Evolutionary conservation across 2,888 invertebrate genomes (phyloP).

Genomic region (Pristionchus japonicus): DNA sequence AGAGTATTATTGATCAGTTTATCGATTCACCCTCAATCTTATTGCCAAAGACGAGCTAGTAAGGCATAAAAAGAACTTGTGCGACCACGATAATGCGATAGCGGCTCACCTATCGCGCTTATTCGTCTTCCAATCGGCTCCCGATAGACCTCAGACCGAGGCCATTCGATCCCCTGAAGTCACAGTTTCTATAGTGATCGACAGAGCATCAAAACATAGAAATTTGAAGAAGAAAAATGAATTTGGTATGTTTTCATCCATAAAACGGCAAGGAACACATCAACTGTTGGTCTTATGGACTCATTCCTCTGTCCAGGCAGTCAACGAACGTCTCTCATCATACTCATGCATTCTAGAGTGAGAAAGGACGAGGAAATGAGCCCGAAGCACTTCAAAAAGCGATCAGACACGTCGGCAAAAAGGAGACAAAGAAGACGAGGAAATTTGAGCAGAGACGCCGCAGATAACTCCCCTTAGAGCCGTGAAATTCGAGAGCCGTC

Average conservation of each 20-base stretch:
- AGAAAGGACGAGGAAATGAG: not conserved
- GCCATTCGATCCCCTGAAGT: not conserved
- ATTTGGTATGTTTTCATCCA: not conserved
- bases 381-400: not conserved
- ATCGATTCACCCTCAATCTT: too few species aligned
- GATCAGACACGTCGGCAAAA: constrained; percentile 4
- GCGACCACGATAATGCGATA: too few species aligned
- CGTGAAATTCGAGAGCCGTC: not conserved
- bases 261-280: not conserved
- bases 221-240: not conserved
- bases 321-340: not conserved
- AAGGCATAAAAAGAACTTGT: too few species aligned
- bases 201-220: not conserved
- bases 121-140: not conserved
- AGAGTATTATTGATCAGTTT: too few species aligned
- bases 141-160: not conserved
- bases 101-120: too few species aligned
- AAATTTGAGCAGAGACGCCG: not conserved
- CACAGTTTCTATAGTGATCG: not conserved
- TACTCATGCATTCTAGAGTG: not conserved
- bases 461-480: not conserved
- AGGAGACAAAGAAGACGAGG: not conserved
- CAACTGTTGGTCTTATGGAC: not conserved
- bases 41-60: too few species aligned
- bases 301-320: not conserved